phyloP scores from a whole-genome alignment of 2,888 invertebrate genomes.

The Steromphala cineraria region DNA sequence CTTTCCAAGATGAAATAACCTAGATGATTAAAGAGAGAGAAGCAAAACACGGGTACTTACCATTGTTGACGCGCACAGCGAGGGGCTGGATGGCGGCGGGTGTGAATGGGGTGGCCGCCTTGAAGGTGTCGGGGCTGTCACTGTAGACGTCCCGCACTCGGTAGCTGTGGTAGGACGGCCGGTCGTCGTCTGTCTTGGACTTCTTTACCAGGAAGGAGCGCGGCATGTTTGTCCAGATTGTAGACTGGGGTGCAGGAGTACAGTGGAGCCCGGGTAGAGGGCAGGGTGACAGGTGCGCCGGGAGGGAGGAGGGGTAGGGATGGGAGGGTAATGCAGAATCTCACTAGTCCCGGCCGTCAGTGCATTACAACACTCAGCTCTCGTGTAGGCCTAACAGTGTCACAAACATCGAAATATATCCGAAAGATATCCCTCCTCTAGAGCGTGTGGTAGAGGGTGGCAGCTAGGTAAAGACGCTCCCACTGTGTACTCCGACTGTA shows the following conservation, averaged over 20 bases:
- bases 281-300: not conserved
- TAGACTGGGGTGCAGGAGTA: not conserved
- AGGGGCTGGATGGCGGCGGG: conserved; percentile 53
- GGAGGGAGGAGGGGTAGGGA: not conserved
- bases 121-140: conserved; percentile 52
- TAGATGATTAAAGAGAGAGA: not conserved
- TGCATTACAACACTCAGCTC: not conserved
- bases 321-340: not conserved
- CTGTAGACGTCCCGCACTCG: conserved; percentile 50
- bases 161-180: conserved; percentile 52
- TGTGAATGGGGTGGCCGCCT: conserved; percentile 62
- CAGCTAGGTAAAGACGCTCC: too few relatives aligned
- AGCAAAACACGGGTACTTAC: conserved; percentile 36
- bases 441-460: too few relatives aligned
- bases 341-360: not conserved
- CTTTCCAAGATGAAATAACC: too few relatives aligned
- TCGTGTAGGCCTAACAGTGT: too few relatives aligned
- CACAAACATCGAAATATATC: too few relatives aligned
- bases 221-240: conserved; percentile 52
- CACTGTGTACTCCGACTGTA: too few relatives aligned
- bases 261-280: not conserved
- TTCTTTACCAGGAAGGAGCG: conserved; percentile 69
- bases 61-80: conserved; percentile 61
- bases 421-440: too few relatives aligned
- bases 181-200: conserved; percentile 43